Evolutionary conservation across 2,888 invertebrate species (phyloP).

Genomic region (Tubiluchus corallicola): DNA sequence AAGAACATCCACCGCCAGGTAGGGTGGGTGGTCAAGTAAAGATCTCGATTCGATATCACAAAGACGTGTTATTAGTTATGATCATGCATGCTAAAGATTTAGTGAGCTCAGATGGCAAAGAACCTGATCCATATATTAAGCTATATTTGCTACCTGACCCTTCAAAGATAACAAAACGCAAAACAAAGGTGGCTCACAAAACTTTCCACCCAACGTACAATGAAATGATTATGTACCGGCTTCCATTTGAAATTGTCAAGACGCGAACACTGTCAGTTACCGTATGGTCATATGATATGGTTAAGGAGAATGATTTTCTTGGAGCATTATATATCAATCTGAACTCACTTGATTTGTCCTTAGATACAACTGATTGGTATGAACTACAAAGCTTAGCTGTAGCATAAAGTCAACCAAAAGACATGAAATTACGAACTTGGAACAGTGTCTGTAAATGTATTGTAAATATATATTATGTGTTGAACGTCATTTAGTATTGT

Average conservation of each 20-base stretch:
- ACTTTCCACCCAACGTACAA: conserved; percentile 93
- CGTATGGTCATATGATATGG: conserved; percentile 79
- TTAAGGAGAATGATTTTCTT: conserved; percentile 83
- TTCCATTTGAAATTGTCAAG: conserved; percentile 57
- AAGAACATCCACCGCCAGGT: conserved; percentile 13
- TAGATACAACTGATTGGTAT: conserved; percentile 72
- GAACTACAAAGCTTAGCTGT: no score
- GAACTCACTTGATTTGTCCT: conserved; percentile 46
- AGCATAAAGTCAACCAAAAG: no score
- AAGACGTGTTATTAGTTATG: conserved; percentile 53
- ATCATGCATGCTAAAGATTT: conserved; percentile 78
- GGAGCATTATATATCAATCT: conserved; percentile 74
- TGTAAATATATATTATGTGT: no score
- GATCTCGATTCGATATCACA: conserved; percentile 51
- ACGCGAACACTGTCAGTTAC: conserved; percentile 66
- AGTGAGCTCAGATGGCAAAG: conserved; percentile 33
- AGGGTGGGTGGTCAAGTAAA: conserved; percentile 48
- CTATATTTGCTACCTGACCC: conserved; percentile 75
- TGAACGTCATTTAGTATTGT: no score
- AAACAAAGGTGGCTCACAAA: conserved; percentile 77
- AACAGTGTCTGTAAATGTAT: no score
- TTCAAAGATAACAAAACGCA: conserved; percentile 76
- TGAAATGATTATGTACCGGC: conserved; percentile 82
- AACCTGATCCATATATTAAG: conserved; percentile 36
- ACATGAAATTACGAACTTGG: no score